Evolutionary conservation across 92 coral and sea anemone species (phyloP).

Genomic region (Virgularia gustaviana): DNA sequence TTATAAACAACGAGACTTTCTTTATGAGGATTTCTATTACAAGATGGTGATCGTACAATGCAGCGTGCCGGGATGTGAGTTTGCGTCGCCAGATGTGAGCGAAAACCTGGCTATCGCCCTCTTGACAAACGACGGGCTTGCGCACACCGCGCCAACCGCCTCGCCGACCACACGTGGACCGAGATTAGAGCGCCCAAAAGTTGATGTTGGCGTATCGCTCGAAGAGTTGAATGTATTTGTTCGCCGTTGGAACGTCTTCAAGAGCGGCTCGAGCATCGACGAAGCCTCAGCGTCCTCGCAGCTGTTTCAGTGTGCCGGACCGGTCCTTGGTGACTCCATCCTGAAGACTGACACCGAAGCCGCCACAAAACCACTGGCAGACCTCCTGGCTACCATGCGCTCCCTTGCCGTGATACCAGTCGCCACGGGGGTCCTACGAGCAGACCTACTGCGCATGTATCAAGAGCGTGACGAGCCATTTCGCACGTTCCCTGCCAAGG

Average conservation of each 20-base stretch:
- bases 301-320: conserved; percentile 57
- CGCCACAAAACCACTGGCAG: conserved; percentile 26
- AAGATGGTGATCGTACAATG: conserved; percentile 10
- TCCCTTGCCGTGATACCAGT: conserved; percentile 59
- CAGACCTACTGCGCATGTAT: conserved; percentile 52
- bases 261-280: conserved; percentile 51
- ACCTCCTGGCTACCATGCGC: conserved; percentile 57
- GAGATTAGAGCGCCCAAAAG: conserved; percentile 58
- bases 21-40: too few relatives aligned
- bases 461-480: conserved; percentile 58
- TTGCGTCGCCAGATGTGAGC: neutral
- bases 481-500: conserved; percentile 60
- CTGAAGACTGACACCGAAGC: conserved; percentile 46
- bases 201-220: conserved; percentile 50
- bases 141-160: neutral
- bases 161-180: conserved; percentile 45
- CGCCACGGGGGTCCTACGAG: conserved; percentile 61
- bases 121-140: conserved; percentile 4
- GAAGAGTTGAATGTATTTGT: conserved; percentile 63
- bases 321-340: conserved; percentile 56
- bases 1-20: too few relatives aligned
- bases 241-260: conserved; percentile 62
- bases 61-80: conserved; percentile 1
- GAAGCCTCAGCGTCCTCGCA: conserved; percentile 60
- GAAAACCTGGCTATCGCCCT: neutral